Base-by-base conservation (phyloP, 1,140 invertebrate species). In the Drosophila nigromelanica region DNA sequence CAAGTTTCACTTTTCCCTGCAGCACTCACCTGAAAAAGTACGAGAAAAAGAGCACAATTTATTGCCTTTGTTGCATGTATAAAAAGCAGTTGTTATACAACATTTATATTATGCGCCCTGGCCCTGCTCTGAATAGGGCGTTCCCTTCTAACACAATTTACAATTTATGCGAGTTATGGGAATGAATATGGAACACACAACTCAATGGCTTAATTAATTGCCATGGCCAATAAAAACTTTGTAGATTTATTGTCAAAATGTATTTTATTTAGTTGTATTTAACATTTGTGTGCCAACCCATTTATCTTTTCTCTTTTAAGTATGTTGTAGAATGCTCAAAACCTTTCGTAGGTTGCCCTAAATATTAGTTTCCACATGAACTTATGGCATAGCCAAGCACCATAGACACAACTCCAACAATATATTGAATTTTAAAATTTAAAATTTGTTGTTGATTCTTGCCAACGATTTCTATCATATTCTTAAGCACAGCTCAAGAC, bases 151-250 rank as follows among this genome's bases (percentile, higher is more conserved):
- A 71, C 50, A 64, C n/a, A 45, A 45, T 58, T 42, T 35, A 48
- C 68, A 43, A 56, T 71, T 71, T 71, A 71, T 64, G 54, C 27
- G 51, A 64, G 61, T 30, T 66, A 37, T 66, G 68, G 68, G 52
- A 71, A 35, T 56, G 43, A 8, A 27, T 15, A 42, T 56, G 54
- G 40, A 24, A 33, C 2, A 18, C 27, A 18, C 27, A 45, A 37
- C 62, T 63, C 61, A 58, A 58, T 37, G 37, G 61, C 27, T 66
- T 47, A 72, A 72, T 66, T 66, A 72, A 66, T 72, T 72, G 56
- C 8, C 52, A 35, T 8, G 51, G 27, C 27, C 37, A 51, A 52
- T 45, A 58, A 59, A 54, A 21, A 33, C 24, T 12, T 47, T 48
- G 5, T n/a, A 15, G 11, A 52, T 21, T 52, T 12, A 24, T 24